A percentile compares a stretch with the other conserved stretches of the same genome.
Evolutionary conservation across 2,113 vertebrate species (phyloP).

Genomic region (Cercopithecus mona): DNA sequence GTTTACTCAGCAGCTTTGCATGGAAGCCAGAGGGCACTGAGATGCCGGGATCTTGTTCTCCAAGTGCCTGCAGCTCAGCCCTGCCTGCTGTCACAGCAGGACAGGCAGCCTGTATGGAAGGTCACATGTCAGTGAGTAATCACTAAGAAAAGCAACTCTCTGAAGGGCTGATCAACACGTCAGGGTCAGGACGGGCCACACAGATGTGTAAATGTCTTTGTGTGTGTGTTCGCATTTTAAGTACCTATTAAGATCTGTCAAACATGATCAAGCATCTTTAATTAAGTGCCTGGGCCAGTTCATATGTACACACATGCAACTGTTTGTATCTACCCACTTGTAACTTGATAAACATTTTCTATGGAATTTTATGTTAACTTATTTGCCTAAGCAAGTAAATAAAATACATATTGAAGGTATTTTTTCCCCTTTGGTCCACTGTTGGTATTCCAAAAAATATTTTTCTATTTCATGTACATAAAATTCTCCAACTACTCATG

Average conservation of each 20-base stretch:
- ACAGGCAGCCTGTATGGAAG: background rate
- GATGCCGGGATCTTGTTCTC: background rate
- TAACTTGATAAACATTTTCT: conserved; percentile 37
- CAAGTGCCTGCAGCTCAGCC: background rate
- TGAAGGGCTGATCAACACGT: conserved; percentile 22
- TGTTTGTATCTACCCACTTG: background rate
- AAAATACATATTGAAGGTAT: background rate
- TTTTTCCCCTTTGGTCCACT: background rate
- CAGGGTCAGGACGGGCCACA: background rate
- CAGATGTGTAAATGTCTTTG: background rate
- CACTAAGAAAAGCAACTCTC: conserved; percentile 66
- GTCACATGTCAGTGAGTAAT: conserved; percentile 56
- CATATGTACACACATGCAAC: background rate
- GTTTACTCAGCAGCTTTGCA: conserved; percentile 17
- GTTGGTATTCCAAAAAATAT: conserved; percentile 14
- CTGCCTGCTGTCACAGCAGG: background rate
- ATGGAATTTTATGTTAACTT: conserved; percentile 27
- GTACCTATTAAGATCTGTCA: conserved; percentile 61
- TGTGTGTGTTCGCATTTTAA: background rate
- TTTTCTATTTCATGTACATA: background rate
- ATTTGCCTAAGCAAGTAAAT: conserved; percentile 53
- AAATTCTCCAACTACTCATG: background rate
- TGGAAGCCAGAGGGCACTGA: conserved; percentile 42
- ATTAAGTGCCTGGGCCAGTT: background rate
- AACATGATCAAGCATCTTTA: conserved; percentile 37